phyloP scores from a whole-genome alignment of 2,113 vertebrate species.

The Pangasianodon hypophthalmus region DNA sequence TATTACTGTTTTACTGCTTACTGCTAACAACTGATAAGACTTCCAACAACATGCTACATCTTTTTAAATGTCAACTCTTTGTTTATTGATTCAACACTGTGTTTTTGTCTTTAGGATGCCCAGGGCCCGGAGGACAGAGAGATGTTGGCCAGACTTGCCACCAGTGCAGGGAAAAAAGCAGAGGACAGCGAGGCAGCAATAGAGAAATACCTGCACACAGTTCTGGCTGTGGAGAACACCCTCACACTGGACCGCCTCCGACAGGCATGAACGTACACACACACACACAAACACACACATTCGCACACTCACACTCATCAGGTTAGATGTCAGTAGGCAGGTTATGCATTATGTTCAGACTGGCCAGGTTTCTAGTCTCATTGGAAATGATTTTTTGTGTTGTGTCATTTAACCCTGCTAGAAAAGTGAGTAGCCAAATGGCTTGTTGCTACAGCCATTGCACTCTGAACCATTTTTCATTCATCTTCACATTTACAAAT shows the following conservation, averaged over 20 bases:
- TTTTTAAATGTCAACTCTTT: background rate
- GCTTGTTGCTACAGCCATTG: background rate
- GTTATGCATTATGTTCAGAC: background rate
- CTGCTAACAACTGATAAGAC: background rate
- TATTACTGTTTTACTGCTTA: background rate
- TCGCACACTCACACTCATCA: background rate
- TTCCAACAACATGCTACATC: background rate
- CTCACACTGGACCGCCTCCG: conserved; percentile 90
- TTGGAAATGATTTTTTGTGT: background rate
- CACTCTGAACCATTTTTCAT: background rate
- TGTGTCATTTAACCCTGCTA: background rate
- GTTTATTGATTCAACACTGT: background rate
- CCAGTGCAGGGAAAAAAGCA: conserved; percentile 82
- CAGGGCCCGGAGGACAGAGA: conserved; percentile 91
- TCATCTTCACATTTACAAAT: background rate
- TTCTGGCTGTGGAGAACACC: conserved; percentile 95
- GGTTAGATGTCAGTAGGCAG: background rate
- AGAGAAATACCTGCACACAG: conserved; percentile 90
- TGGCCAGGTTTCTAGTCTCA: background rate
- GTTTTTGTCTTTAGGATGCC: conserved; percentile 77
- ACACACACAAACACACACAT: conserved; percentile 10
- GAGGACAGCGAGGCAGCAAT: conserved; percentile 89
- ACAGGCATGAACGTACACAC: conserved; percentile 79
- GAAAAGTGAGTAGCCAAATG: background rate
- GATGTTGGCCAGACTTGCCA: conserved; percentile 86